Evolutionary conservation across 1,140 invertebrate genomes (phyloP).

Genomic region (Carcinoscorpius rotundicauda): DNA sequence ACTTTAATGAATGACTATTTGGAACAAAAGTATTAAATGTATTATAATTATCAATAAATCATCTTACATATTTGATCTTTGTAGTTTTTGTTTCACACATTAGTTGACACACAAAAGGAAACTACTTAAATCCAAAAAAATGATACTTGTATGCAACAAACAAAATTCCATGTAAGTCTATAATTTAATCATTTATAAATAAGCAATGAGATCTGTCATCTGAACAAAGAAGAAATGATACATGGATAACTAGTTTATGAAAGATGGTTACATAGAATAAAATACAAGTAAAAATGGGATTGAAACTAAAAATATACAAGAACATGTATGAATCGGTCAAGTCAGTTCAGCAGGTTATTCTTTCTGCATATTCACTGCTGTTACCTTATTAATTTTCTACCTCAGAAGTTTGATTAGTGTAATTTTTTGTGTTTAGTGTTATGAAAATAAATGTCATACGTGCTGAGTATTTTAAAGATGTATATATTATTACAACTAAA

Average conservation of each 20-base stretch:
- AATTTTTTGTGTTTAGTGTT: background rate
- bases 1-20: background rate
- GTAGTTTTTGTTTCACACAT: background rate
- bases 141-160: background rate
- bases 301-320: background rate
- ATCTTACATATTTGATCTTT: background rate
- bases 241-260: background rate
- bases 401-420: background rate
- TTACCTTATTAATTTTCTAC: background rate
- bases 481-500: too few relatives aligned
- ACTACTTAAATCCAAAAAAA: background rate
- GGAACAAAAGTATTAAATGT: background rate
- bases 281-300: background rate
- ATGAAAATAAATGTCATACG: too few relatives aligned
- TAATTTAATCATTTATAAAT: background rate
- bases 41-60: background rate
- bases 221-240: background rate
- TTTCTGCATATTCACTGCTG: background rate
- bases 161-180: background rate
- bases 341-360: background rate
- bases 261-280: too few relatives aligned
- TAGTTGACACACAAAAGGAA: too few relatives aligned
- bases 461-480: too few relatives aligned
- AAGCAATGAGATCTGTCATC: background rate
- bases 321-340: background rate